Evolutionary conservation across 2,113 vertebrate species (phyloP), one percentile per base, ranked within the genome.

Genomic region (Trogon surrucura): DNA sequence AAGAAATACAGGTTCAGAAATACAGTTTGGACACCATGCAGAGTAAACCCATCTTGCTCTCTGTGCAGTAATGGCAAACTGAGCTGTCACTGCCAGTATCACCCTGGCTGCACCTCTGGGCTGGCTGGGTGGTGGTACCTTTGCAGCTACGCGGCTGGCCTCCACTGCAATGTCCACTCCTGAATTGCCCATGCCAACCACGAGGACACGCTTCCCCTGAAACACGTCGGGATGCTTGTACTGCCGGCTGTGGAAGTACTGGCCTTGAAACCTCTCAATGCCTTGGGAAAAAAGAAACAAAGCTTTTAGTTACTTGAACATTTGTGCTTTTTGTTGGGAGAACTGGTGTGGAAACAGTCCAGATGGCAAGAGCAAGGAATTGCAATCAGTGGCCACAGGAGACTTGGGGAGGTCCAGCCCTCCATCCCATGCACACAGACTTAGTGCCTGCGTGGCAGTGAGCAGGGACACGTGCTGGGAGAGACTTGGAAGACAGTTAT

Each of bases 111-210:
- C 5, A 3, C 0, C 16, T 32, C 22, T 5, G 77, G 18, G 10
- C 14, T 53, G 47, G 30, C 36, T 50, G n/a, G 41, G 29, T 29
- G 21, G 58, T 38, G 13, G 16, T 96, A 99, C 99, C 98, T 99
- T 98, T 13, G 98, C 45, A 22, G 99, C 98, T 38, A 96, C 77
- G 20, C 96, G 97, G 22, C 98, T 99, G 71, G 99, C 98, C 94
- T 99, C 99, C 86, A 98, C 98, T 0, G 98, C 98, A 4, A 99
- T 98, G 91, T 99, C 99, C 56, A 97, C 98, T 83, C 98, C 99
- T 0, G 98, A 99, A 91, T 99, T 99, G 11, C 99, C 99, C 95
- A 98, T 98, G 73, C 99, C 98, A 10, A 99, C 92, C 69, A 99
- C 97, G 7, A 99, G 97, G 60, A 99, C 98, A 4, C 53, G 98